phyloP scores from a whole-genome alignment of 2,888 invertebrate genomes.

The Eupeodes latifasciatus region DNA sequence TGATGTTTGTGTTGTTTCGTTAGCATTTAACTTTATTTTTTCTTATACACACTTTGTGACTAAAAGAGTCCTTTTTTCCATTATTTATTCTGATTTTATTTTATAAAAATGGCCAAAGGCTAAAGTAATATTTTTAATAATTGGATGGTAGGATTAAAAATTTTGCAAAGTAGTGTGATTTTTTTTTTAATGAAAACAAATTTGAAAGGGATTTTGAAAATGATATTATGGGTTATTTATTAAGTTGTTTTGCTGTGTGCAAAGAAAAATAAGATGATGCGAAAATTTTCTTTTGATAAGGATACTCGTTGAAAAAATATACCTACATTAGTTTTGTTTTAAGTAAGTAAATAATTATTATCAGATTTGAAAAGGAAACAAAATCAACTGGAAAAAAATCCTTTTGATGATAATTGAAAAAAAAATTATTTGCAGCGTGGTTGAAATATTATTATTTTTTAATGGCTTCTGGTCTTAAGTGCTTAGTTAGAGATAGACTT shows the following conservation, averaged over 20 bases:
- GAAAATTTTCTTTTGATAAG: neutral
- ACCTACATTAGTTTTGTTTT: neutral
- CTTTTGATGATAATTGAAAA: too few species aligned
- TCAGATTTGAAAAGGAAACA: neutral
- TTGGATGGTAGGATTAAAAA: constrained; percentile 28
- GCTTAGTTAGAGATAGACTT: too few species aligned
- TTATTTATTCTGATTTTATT: neutral
- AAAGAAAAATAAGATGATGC: neutral
- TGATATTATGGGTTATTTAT: neutral
- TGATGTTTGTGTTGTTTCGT: neutral
- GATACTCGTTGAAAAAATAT: too few species aligned
- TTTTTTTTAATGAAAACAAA: constrained; percentile 7
- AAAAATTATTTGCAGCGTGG: too few species aligned
- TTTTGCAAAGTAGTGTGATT: constrained; percentile 39
- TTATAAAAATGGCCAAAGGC: constrained; percentile 20
- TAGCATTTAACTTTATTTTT: neutral
- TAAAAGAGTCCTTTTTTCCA: constrained; percentile 27
- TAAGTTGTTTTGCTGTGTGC: neutral
- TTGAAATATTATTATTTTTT: too few species aligned
- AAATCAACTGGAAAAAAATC: neutral
- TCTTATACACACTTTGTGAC: neutral
- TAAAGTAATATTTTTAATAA: constrained; percentile 29
- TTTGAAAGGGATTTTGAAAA: neutral
- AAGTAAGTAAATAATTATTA: neutral
- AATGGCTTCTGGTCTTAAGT: too few species aligned